These are phyloP conservation scores for crab-eating macaque (Macaca fascicularis) DNA, from an alignment of 2,113 vertebrate species.

Conservation along the genomic window DNA sequence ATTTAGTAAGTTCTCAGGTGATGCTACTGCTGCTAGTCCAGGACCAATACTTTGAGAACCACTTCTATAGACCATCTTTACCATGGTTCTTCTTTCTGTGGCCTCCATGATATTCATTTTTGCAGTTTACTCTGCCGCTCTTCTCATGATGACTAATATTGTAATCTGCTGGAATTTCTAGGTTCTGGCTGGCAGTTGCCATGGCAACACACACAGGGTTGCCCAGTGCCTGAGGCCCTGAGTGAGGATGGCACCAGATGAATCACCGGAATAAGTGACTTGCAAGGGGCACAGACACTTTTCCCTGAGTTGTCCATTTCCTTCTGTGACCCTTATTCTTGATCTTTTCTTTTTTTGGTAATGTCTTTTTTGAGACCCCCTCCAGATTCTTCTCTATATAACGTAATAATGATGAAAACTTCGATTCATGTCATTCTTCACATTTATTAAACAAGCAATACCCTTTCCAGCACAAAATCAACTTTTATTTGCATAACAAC, in stretches of 20 bases:
- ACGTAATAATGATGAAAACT: background rate
- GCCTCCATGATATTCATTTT: background rate
- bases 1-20: background rate
- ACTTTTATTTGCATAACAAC: conserved; percentile 2
- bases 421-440: background rate
- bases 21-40: background rate
- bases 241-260: conserved; percentile 43
- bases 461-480: conserved; percentile 15
- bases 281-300: conserved; percentile 49
- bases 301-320: conserved; percentile 37
- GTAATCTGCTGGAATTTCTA: conserved; percentile 65
- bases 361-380: background rate
- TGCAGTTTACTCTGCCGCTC: conserved; percentile 41
- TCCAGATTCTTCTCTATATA: conserved; percentile 20
- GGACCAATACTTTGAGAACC: background rate
- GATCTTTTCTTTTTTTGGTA: background rate
- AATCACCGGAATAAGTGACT: conserved; percentile 59
- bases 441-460: background rate
- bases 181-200: conserved; percentile 59
- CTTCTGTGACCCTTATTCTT: conserved; percentile 36
- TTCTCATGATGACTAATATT: conserved; percentile 63
- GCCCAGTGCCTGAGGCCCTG: conserved; percentile 35
- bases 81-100: background rate
- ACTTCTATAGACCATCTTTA: background rate
- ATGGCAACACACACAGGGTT: conserved; percentile 54